Evolutionary conservation across 1,140 invertebrate genomes (phyloP).

Genomic region (Drosophila persimilis): DNA sequence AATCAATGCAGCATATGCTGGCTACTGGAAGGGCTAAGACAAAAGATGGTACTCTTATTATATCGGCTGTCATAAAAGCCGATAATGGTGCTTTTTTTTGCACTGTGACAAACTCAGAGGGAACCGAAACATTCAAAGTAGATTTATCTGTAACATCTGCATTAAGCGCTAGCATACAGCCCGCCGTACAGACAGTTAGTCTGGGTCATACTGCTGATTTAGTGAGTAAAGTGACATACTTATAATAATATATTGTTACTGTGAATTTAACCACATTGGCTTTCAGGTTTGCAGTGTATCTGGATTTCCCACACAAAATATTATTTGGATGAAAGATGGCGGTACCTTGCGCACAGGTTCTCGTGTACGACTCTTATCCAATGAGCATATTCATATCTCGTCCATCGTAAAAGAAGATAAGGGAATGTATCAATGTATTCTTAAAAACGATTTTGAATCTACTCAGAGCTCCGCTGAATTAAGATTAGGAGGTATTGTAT

Average conservation of each 20-base stretch:
- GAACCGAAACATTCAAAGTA: constrained; percentile 85
- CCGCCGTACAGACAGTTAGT: constrained; percentile 84
- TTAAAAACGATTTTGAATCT: constrained; percentile 87
- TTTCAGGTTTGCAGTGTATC: constrained; percentile 87
- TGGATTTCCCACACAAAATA: constrained; percentile 88
- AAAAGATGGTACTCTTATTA: constrained; percentile 84
- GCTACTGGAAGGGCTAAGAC: constrained; percentile 83
- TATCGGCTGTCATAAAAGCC: constrained; percentile 84
- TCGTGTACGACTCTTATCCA: constrained; percentile 84
- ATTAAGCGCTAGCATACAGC: constrained; percentile 84
- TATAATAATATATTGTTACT: background rate
- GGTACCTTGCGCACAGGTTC: constrained; percentile 85
- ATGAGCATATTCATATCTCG: constrained; percentile 86
- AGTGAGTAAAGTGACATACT: constrained; percentile 81
- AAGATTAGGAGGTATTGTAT: constrained; percentile 87
- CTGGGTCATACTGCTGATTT: constrained; percentile 85
- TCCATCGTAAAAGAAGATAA: constrained; percentile 89
- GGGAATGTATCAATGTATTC: constrained; percentile 94
- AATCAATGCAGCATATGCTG: constrained; percentile 83
- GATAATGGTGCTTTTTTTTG: constrained; percentile 85
- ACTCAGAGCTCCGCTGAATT: constrained; percentile 89
- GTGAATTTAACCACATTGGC: constrained; percentile 23
- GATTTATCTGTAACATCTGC: constrained; percentile 84
- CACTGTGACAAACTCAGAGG: constrained; percentile 84
- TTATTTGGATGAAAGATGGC: constrained; percentile 90